phyloP scores from a whole-genome alignment of 2,888 invertebrate species.

The Psylliodes chrysocephalus region DNA sequence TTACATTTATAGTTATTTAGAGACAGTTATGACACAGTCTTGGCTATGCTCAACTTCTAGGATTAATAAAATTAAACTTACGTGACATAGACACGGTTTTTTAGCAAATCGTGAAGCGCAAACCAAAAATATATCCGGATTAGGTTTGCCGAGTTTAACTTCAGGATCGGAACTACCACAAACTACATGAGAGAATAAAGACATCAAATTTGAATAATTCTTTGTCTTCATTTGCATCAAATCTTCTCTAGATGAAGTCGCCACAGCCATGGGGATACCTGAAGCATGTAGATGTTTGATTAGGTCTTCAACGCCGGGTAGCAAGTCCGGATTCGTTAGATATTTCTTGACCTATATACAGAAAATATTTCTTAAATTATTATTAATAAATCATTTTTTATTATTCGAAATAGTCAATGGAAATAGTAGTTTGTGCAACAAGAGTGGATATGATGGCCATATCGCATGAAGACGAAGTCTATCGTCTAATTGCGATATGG shows the following conservation, averaged over 20 bases:
- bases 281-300: conserved; percentile 68
- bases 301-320: conserved; percentile 66
- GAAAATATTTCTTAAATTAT: too few species aligned
- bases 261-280: conserved; percentile 74
- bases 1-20: too few species aligned
- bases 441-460: too few species aligned
- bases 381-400: too few species aligned
- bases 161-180: conserved; percentile 74
- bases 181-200: conserved; percentile 69
- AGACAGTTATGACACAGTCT: too few species aligned
- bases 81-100: conserved; percentile 62
- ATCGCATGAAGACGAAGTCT: too few species aligned
- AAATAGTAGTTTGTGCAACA: too few species aligned
- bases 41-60: too few species aligned
- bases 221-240: conserved; percentile 69
- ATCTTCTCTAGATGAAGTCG: conserved; percentile 72
- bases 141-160: conserved; percentile 76
- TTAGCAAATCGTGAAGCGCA: conserved; percentile 70
- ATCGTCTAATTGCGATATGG: too few species aligned
- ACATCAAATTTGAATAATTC: conserved; percentile 65
- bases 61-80: conserved; percentile 37
- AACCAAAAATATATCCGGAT: conserved; percentile 75
- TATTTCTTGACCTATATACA: not conserved
- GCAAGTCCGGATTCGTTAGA: conserved; percentile 68
- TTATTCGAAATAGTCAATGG: too few species aligned